A percentile compares a stretch with the other conserved stretches of the same genome.
Evolutionary conservation across 2,888 invertebrate genomes (phyloP).

Genomic region (Lagria hirta): DNA sequence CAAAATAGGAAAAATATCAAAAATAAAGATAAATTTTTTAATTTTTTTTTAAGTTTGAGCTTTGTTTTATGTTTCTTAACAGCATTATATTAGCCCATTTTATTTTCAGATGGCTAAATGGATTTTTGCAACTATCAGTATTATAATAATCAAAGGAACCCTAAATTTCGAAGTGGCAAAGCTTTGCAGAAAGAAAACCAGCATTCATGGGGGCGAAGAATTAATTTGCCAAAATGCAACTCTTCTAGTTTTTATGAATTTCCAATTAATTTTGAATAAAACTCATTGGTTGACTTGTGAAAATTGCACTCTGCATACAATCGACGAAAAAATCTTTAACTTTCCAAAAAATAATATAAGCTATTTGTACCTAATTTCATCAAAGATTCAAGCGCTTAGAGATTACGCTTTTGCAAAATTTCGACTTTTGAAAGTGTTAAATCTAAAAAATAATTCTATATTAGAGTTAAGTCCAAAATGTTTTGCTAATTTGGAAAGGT

Average conservation of each 20-base stretch:
- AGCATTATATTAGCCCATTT: too few relatives aligned
- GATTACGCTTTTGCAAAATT: constrained; percentile 45
- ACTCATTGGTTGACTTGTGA: constrained; percentile 49
- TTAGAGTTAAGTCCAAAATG: constrained; percentile 47
- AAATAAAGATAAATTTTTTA: too few relatives aligned
- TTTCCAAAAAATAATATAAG: constrained; percentile 45
- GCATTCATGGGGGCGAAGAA: constrained; percentile 42
- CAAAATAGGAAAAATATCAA: too few relatives aligned
- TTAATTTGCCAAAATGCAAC: constrained; percentile 47
- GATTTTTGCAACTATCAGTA: constrained; percentile 12
- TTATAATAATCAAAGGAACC: constrained; percentile 9
- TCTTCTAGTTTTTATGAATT: constrained; percentile 43
- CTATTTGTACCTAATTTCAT: constrained; percentile 43
- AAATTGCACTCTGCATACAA: constrained; percentile 43
- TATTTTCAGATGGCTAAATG: constrained; percentile 20
- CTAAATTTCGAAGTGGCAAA: constrained; percentile 3
- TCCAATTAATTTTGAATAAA: constrained; percentile 38
- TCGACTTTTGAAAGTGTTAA: constrained; percentile 46
- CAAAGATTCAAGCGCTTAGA: constrained; percentile 39
- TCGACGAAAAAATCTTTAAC: constrained; percentile 47
- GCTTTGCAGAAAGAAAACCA: constrained; percentile 38
- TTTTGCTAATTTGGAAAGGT: constrained; percentile 48
- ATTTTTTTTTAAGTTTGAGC: too few relatives aligned
- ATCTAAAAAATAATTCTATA: constrained; percentile 49
- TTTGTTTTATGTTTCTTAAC: too few relatives aligned